phyloP scores from a whole-genome alignment of 2,888 invertebrate species.

The Leptinotarsa tumamoca region DNA sequence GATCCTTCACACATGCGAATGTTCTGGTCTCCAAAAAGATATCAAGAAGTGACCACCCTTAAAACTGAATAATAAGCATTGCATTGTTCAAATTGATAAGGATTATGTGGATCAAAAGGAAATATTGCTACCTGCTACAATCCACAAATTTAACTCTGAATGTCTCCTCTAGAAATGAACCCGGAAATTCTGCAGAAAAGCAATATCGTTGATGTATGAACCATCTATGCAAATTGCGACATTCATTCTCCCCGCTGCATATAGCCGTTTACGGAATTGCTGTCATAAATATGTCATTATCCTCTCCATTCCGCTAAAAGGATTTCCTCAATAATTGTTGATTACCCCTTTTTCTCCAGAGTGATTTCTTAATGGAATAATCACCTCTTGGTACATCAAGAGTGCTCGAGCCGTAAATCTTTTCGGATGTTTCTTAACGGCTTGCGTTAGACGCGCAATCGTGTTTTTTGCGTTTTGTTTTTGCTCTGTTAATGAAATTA shows the following conservation, averaged over 20 bases:
- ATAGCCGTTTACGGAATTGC: background rate
- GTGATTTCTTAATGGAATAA: constrained; percentile 17
- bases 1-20: too few species aligned
- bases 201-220: background rate
- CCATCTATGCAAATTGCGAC: background rate
- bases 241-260: background rate
- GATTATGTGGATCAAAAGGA: too few species aligned
- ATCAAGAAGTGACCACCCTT: too few species aligned
- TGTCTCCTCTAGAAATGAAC: background rate
- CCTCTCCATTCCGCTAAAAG: constrained; percentile 3
- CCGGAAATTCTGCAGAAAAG: background rate
- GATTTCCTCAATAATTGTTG: constrained; percentile 15
- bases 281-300: constrained; percentile 16
- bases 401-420: constrained; percentile 12
- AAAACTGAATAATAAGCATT: too few species aligned
- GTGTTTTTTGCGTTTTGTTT: background rate
- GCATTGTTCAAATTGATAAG: too few species aligned
- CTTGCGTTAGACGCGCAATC: constrained; percentile 10
- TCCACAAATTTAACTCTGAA: background rate
- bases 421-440: constrained; percentile 17
- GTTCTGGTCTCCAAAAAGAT: too few species aligned
- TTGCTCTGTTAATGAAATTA: constrained; percentile 4
- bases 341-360: constrained; percentile 13
- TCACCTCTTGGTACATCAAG: constrained; percentile 4
- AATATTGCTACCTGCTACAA: too few species aligned